Percentiles rank a stretch among this genome's conserved stretches.
These are phyloP conservation scores for Odocoileus hemionus DNA, from an alignment of 2,113 vertebrate genomes.

Conservation along the genomic window DNA sequence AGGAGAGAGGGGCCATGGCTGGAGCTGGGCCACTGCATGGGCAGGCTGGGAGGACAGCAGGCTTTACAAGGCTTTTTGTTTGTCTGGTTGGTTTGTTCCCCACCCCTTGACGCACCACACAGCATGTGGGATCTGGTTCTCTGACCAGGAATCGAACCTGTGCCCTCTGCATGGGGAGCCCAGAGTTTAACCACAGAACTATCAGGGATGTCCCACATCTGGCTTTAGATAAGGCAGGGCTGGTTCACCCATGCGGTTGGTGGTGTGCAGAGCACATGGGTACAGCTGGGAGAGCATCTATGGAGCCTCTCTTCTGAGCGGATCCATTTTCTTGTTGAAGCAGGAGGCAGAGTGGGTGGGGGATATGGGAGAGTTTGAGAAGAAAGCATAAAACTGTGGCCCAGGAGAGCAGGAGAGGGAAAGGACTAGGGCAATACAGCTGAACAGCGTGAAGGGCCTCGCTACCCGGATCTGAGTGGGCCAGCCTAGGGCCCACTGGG, in stretches of 20 bases:
- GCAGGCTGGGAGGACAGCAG: not conserved
- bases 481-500: not conserved
- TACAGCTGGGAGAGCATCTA: not conserved
- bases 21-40: rapidly evolving
- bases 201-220: not conserved
- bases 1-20: not conserved
- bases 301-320: not conserved
- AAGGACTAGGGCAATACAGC: rapidly evolving
- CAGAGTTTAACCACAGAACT: not conserved
- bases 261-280: not conserved
- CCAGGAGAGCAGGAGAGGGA: not conserved
- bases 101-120: not conserved
- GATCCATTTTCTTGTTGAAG: not conserved
- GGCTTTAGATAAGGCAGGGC: not conserved
- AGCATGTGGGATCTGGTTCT: not conserved
- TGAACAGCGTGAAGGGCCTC: not conserved
- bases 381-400: not conserved
- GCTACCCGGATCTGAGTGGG: rapidly evolving
- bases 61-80: not conserved
- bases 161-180: not conserved
- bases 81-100: not conserved
- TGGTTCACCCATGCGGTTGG: not conserved
- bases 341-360: not conserved
- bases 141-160: not conserved
- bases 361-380: not conserved